These are phyloP conservation scores for Eustalomyia histrio DNA, from an alignment of 2,888 invertebrate species.

Conservation along the genomic window DNA sequence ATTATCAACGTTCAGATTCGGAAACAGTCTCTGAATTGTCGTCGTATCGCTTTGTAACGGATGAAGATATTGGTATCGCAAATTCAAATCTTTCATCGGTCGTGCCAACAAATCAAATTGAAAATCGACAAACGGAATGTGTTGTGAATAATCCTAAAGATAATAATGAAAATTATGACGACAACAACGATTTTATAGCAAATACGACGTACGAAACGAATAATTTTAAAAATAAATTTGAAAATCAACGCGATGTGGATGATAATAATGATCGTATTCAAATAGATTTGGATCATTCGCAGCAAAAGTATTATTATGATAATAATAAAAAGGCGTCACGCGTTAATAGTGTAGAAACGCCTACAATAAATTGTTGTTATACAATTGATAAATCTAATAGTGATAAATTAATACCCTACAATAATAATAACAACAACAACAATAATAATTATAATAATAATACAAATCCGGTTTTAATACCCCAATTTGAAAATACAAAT, in stretches of 20 bases:
- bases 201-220: slow-evolving; percentile 45
- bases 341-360: slow-evolving; percentile 62
- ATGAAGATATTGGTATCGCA: slow-evolving; percentile 71
- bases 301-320: not conserved
- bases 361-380: slow-evolving; percentile 76
- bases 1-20: slow-evolving; percentile 70
- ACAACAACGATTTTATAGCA: slow-evolving; percentile 49
- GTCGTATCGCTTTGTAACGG: slow-evolving; percentile 77
- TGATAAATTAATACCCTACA: slow-evolving; percentile 44
- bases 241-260: slow-evolving; percentile 6
- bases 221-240: slow-evolving; percentile 51
- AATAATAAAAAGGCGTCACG: slow-evolving; percentile 41
- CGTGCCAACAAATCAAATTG: slow-evolving; percentile 40
- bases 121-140: slow-evolving; percentile 46
- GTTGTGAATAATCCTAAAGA: slow-evolving; percentile 41
- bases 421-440: slow-evolving; percentile 5
- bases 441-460: slow-evolving; percentile 25
- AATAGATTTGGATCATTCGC: slow-evolving; percentile 16
- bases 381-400: slow-evolving; percentile 72
- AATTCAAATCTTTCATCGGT: slow-evolving; percentile 65
- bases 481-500: slow-evolving; percentile 8
- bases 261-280: slow-evolving; percentile 21
- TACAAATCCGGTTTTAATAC: slow-evolving; percentile 63
- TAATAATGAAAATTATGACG: slow-evolving; percentile 28
- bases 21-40: slow-evolving; percentile 78